These are phyloP conservation scores for Lates calcarifer DNA, from an alignment of 2,113 vertebrate species.

Conservation along the genomic window DNA sequence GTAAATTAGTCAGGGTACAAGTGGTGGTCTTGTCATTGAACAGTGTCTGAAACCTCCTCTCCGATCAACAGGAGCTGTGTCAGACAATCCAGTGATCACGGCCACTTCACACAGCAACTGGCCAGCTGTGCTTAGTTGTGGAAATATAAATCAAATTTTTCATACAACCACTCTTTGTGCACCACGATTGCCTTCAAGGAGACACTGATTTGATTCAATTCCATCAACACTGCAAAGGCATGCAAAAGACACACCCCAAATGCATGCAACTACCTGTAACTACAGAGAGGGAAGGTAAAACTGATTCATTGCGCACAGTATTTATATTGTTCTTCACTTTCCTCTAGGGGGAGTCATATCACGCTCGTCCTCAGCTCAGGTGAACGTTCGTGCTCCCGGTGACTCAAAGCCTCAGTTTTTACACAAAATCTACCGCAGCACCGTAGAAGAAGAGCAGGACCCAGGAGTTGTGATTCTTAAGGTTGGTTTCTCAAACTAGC, in stretches of 20 bases:
- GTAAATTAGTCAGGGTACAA: too few relatives aligned
- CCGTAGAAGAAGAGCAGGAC: conserved; percentile 78
- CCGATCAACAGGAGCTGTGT: background rate
- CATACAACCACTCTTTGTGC: too few relatives aligned
- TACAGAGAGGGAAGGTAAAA: too few relatives aligned
- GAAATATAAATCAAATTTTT: background rate
- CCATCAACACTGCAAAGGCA: too few relatives aligned
- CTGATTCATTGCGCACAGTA: too few relatives aligned
- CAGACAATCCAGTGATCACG: too few relatives aligned
- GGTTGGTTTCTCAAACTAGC: conserved; percentile 67
- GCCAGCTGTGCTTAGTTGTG: background rate
- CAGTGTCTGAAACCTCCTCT: background rate
- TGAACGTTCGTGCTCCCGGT: conserved; percentile 79
- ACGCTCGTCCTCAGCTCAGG: conserved; percentile 76
- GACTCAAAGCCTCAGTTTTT: conserved; percentile 80
- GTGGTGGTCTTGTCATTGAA: background rate
- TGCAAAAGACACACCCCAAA: background rate
- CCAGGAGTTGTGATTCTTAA: conserved; percentile 66
- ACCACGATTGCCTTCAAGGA: too few relatives aligned
- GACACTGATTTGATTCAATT: too few relatives aligned
- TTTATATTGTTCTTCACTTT: background rate
- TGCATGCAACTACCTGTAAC: background rate
- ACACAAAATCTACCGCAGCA: conserved; percentile 67
- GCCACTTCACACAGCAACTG: background rate
- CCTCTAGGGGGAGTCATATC: conserved; percentile 78